Conservation (phyloP, 2,888 invertebrate genomes). For the Hermaeophaga mercurialis region DNA sequence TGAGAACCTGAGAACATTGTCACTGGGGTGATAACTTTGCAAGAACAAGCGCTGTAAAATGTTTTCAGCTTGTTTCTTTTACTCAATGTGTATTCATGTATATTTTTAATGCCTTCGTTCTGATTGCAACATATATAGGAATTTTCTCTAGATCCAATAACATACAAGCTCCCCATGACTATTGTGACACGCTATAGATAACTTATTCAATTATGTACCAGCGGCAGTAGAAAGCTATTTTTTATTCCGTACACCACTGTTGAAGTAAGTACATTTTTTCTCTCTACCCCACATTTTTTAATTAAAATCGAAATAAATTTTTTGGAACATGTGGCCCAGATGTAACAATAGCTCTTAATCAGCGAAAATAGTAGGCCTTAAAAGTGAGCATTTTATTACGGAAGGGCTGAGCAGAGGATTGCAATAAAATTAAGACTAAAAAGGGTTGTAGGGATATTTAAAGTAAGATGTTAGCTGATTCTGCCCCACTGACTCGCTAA, state of each 20-base stretch:
- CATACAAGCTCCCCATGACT: too few species aligned
- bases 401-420: constrained; percentile 32
- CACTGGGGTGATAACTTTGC: constrained; percentile 14
- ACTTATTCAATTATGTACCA: too few species aligned
- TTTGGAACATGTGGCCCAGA: constrained; percentile 44
- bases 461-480: constrained; percentile 59
- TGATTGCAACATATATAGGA: too few species aligned
- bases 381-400: constrained; percentile 29
- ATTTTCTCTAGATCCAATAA: too few species aligned
- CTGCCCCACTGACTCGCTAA: constrained; percentile 58
- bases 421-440: constrained; percentile 28
- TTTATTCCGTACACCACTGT: too few species aligned
- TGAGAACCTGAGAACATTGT: constrained; percentile 8
- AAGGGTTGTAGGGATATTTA: constrained; percentile 54
- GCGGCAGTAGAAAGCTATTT: too few species aligned
- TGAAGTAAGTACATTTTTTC: too few species aligned
- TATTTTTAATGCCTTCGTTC: too few species aligned
- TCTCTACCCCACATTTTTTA: constrained; percentile 18
- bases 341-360: constrained; percentile 54
- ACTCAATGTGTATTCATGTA: too few species aligned
- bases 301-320: constrained; percentile 38
- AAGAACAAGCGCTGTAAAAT: neutral
- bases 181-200: too few species aligned
- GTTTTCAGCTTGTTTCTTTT: too few species aligned
- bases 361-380: constrained; percentile 49